Base-by-base conservation (phyloP, 2,888 invertebrate genomes). In the Caenorhabditis sp. region DNA sequence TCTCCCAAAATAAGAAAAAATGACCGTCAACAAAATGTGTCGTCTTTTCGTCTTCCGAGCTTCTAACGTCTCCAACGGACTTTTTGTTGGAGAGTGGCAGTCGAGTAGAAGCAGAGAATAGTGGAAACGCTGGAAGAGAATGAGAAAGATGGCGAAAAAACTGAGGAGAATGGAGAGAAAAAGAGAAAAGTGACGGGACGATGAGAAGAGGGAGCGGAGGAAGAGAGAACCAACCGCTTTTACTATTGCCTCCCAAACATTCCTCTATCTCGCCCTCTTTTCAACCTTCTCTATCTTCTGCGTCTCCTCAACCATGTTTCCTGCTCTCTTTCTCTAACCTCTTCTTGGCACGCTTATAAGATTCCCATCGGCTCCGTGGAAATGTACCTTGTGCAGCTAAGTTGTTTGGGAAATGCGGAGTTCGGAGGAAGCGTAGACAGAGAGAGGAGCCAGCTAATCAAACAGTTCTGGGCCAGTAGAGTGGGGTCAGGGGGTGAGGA, bases 11-110 rank as follows among this genome's bases (percentile, higher is more conserved):
- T 54, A 19, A 49, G 49, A 49, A 54, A 26, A 54, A 54, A 54
- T 54, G 54, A 54, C 54, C 54, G 14, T 26, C 26, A 47, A 47
- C 47, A 54, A 54, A 54, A 54, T 26, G 54, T 54, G 49, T 49
- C 49, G 49, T 49, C 49, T 47, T 49, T 19, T 49, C n/a, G 51
- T 2, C 51, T 10, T 51, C 12, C 24, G 4, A 22, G 26, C 54
- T 54, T 54, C 54, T 54, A 54, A 54, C 24, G 54, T 26, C 26
- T 54, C 26, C 54, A 26, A 19, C 31, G 8, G 7, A 24, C 24
- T 51, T 51, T n/a, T 51, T n/a, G 12, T 51, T 19, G 22, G 54
- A 26, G 26, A 26, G 22, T 5, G 14, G 54, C n/a, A 19, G 38
- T 38, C 12, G 38, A 12, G 38, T 10, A 5, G 12, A 5, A 10